Percentiles rank a stretch among this genome's conserved stretches.
phyloP scores from a whole-genome alignment of 2,797 vertebrate species.

The Premnoplex brunnescens region DNA sequence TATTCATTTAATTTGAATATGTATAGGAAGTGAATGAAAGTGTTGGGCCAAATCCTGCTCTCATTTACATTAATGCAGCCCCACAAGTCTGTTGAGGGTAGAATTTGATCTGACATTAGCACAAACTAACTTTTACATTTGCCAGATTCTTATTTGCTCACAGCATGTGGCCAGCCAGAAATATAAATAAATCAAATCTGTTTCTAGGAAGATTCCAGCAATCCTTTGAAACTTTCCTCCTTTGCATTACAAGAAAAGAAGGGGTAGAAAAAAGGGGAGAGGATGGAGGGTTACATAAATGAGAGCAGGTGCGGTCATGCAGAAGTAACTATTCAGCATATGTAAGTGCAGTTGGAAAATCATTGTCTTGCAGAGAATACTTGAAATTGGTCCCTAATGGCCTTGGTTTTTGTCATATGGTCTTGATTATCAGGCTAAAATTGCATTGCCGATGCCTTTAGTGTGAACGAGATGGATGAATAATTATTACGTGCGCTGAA shows the following conservation, averaged over 20 bases:
- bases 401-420: conserved; percentile 88
- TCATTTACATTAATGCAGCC: conserved; percentile 48
- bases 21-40: conserved; percentile 41
- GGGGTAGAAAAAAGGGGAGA: conserved; percentile 53
- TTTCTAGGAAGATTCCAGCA: conserved; percentile 41
- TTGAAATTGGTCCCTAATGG: conserved; percentile 91
- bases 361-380: conserved; percentile 89
- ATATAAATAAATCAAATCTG: conserved; percentile 62
- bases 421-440: conserved; percentile 91
- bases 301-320: conserved; percentile 82
- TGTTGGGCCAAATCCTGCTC: conserved; percentile 54
- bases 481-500: conserved; percentile 87
- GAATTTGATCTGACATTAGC: conserved; percentile 65
- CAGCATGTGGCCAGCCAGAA: conserved; percentile 47
- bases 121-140: conserved; percentile 61
- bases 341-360: conserved; percentile 90
- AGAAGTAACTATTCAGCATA: conserved; percentile 88
- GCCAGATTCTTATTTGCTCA: conserved; percentile 54
- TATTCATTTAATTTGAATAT: conserved; percentile 63
- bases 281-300: conserved; percentile 71
- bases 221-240: conserved; percentile 75
- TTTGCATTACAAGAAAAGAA: conserved; percentile 67
- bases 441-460: conserved; percentile 87
- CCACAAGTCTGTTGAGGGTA: conserved; percentile 16
- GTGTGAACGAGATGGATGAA: conserved; percentile 86